phyloP scores from a whole-genome alignment of 2,888 invertebrate species.

The Melieria picta region DNA sequence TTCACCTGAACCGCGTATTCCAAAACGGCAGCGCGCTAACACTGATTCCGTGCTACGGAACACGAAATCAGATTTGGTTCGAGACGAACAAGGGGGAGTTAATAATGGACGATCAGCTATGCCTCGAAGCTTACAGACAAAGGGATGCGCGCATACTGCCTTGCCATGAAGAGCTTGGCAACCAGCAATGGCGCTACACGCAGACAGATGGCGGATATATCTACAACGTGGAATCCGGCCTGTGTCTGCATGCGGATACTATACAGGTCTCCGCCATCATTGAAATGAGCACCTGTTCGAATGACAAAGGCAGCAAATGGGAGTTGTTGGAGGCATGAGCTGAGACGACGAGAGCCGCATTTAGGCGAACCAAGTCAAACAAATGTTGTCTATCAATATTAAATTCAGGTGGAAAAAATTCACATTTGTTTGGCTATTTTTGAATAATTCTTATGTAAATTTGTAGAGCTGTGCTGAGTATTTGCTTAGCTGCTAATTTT shows the following conservation, averaged over 20 bases:
- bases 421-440: too few species aligned
- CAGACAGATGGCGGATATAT: constrained; percentile 77
- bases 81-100: constrained; percentile 86
- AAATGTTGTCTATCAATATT: too few species aligned
- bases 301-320: constrained; percentile 49
- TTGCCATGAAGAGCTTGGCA: constrained; percentile 91
- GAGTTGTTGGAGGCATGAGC: constrained; percentile 36
- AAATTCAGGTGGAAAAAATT: too few species aligned
- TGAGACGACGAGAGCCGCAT: neutral
- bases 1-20: constrained; percentile 66
- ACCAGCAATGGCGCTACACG: constrained; percentile 92
- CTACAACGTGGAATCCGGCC: constrained; percentile 87
- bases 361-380: too few species aligned
- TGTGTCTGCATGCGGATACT: constrained; percentile 75
- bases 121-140: constrained; percentile 79
- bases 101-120: constrained; percentile 83
- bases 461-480: too few species aligned
- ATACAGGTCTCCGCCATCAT: constrained; percentile 67
- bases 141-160: constrained; percentile 81
- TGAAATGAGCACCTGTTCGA: constrained; percentile 73
- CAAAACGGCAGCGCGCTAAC: constrained; percentile 78
- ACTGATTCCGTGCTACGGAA: constrained; percentile 76
- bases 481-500: too few species aligned
- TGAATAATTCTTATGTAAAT: too few species aligned
- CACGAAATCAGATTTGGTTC: constrained; percentile 77